These are phyloP conservation scores for Drosophila subsilvestris DNA, from an alignment of 2,888 invertebrate species.

Conservation along the genomic window DNA sequence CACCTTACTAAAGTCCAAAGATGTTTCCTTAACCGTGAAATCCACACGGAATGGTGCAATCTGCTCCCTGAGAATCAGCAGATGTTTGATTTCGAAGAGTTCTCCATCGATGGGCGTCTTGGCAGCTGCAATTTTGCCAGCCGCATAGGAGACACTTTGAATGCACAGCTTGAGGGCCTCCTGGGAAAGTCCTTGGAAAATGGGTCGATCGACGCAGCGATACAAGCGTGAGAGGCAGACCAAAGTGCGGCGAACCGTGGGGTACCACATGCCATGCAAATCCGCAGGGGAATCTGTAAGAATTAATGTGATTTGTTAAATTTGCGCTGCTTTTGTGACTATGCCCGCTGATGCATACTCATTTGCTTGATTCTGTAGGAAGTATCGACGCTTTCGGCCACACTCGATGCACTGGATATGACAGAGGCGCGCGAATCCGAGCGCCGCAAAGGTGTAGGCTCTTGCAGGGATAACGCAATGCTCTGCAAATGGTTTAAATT, in stretches of 20 bases:
- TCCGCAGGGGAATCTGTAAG: slow-evolving; percentile 93
- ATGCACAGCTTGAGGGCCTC: slow-evolving; percentile 97
- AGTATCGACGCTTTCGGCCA: slow-evolving; percentile 87
- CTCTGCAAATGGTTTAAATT: slow-evolving; percentile 84
- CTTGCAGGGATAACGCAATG: slow-evolving; percentile 88
- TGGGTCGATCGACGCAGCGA: slow-evolving; percentile 96
- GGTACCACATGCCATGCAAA: slow-evolving; percentile 99
- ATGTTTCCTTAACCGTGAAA: slow-evolving; percentile 95
- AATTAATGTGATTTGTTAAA: background rate
- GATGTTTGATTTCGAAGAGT: slow-evolving; percentile 98
- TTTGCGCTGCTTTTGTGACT: accelerated
- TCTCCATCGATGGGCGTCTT: slow-evolving; percentile 95
- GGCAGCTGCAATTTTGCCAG: slow-evolving; percentile 90
- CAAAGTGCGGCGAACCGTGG: slow-evolving; percentile 96
- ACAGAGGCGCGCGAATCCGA: slow-evolving; percentile 89
- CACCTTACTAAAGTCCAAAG: slow-evolving; percentile 96
- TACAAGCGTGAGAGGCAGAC: slow-evolving; percentile 95
- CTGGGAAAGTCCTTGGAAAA: slow-evolving; percentile 98
- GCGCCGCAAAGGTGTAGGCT: slow-evolving; percentile 86
- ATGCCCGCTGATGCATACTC: slow-evolving; percentile 62
- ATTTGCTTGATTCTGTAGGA: slow-evolving; percentile 79
- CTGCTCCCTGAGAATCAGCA: slow-evolving; percentile 97
- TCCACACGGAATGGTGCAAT: slow-evolving; percentile 99
- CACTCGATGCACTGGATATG: slow-evolving; percentile 88
- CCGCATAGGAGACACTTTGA: slow-evolving; percentile 93